Evolutionary conservation across 1,140 invertebrate species (phyloP).

Genomic region (Monomorium pharaonis): DNA sequence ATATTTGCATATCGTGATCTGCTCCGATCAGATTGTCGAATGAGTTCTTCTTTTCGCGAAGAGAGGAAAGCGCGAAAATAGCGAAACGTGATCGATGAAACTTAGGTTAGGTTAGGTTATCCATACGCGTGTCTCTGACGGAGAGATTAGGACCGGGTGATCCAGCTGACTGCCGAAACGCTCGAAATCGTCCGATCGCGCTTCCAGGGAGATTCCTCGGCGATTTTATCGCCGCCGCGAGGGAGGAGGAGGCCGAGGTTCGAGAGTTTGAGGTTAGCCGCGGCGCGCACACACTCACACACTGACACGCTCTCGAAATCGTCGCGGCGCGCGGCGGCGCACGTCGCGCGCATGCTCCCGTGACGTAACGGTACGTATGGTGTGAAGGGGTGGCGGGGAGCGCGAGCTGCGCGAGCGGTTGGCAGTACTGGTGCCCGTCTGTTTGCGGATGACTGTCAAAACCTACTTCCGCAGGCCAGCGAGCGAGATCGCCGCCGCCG

Average conservation of each 20-base stretch:
- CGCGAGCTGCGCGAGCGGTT: slow-evolving; percentile 57
- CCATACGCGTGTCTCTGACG: neutral
- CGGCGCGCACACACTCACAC: no score
- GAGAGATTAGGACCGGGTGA: neutral
- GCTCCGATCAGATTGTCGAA: neutral
- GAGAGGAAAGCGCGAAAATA: neutral
- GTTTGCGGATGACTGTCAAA: slow-evolving; percentile 83
- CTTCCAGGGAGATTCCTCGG: neutral
- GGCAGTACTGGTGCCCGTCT: slow-evolving; percentile 63
- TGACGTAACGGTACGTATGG: slow-evolving; percentile 62
- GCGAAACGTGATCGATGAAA: neutral
- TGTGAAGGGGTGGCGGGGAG: neutral
- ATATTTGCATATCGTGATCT: neutral
- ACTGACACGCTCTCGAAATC: no score
- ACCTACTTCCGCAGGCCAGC: slow-evolving; percentile 73
- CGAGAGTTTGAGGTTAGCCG: no score
- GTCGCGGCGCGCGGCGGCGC: neutral
- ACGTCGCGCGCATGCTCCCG: neutral
- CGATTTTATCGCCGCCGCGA: neutral
- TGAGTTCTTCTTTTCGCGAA: neutral
- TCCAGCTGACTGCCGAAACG: neutral
- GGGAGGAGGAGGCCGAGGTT: neutral
- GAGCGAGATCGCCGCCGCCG: slow-evolving; percentile 34
- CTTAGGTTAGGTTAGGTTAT: neutral
- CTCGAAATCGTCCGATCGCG: neutral